phyloP scores from a whole-genome alignment of 1,140 invertebrate species.

The Trichonephila inaurata region DNA sequence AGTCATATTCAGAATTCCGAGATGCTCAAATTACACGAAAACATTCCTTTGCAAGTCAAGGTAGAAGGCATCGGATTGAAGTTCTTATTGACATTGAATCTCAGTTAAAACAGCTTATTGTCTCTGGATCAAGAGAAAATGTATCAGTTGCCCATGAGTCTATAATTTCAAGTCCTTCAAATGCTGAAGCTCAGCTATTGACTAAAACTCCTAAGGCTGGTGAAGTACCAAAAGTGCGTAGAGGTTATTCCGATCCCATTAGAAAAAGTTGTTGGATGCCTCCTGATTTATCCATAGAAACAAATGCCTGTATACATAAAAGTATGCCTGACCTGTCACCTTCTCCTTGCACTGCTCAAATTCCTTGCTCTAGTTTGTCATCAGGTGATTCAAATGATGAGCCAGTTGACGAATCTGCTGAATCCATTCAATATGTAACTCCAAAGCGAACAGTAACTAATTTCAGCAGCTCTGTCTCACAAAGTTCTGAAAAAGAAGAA shows the following conservation, averaged over 20 bases:
- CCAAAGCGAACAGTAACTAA: constrained; percentile 87
- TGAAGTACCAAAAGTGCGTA: constrained; percentile 64
- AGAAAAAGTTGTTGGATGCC: constrained; percentile 54
- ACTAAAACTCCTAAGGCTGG: constrained; percentile 30
- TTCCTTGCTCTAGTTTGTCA: constrained; percentile 59
- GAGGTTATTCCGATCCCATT: constrained; percentile 73
- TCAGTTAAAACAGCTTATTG: constrained; percentile 59
- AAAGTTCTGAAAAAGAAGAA: constrained; percentile 7
- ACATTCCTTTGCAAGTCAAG: constrained; percentile 62
- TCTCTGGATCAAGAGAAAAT: constrained; percentile 70
- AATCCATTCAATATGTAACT: constrained; percentile 86
- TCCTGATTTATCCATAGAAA: constrained; percentile 22
- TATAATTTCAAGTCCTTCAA: neutral
- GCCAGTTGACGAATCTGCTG: neutral
- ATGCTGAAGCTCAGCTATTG: constrained; percentile 34
- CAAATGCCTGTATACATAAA: constrained; percentile 85
- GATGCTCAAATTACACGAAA: constrained; percentile 50
- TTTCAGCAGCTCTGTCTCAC: neutral
- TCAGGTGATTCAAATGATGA: constrained; percentile 16
- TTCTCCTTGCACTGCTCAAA: constrained; percentile 66
- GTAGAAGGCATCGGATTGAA: constrained; percentile 62
- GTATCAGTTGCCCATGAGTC: constrained; percentile 16
- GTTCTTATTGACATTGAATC: constrained; percentile 66
- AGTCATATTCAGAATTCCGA: constrained; percentile 73
- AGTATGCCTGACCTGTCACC: constrained; percentile 90